phyloP scores from a whole-genome alignment of 2,113 vertebrate species.

The Bujurquina vittata region DNA sequence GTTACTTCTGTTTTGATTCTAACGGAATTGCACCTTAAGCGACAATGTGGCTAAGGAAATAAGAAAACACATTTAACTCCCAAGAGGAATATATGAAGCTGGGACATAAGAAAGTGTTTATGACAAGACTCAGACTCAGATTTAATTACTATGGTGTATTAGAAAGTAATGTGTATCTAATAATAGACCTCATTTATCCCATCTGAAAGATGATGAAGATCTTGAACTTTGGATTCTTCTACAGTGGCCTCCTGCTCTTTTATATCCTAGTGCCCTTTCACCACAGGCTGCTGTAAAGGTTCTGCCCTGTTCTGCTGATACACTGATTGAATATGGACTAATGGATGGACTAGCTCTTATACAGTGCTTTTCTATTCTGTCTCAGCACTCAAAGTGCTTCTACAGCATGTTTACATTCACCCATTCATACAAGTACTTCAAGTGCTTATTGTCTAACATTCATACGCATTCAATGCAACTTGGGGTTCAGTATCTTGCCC shows the following conservation, averaged over 20 bases:
- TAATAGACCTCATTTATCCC: constrained; percentile 46
- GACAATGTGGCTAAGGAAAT: constrained; percentile 33
- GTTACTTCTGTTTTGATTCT: constrained; percentile 29
- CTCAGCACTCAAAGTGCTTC: no score
- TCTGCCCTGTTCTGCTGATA: constrained; percentile 43
- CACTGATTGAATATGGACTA: constrained; percentile 57
- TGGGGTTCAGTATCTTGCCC: no score
- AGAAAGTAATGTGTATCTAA: constrained; percentile 32
- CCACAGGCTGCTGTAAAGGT: constrained; percentile 60
- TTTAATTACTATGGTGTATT: constrained; percentile 41
- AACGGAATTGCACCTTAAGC: constrained; percentile 37
- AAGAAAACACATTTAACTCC: constrained; percentile 49
- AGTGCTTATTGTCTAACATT: no score
- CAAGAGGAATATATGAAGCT: constrained; percentile 48
- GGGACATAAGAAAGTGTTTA: constrained; percentile 52
- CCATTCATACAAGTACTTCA: no score
- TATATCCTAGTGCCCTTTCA: constrained; percentile 60
- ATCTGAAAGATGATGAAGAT: constrained; percentile 60
- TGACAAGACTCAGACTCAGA: constrained; percentile 32
- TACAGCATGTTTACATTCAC: no score
- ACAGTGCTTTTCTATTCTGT: no score
- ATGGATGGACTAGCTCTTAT: no score
- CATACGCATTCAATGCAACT: no score
- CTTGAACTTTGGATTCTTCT: constrained; percentile 57
- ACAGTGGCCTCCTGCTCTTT: constrained; percentile 47